These are phyloP conservation scores for Drosophila lacertosa DNA, from an alignment of 1,140 invertebrate genomes.

Conservation along the genomic window DNA sequence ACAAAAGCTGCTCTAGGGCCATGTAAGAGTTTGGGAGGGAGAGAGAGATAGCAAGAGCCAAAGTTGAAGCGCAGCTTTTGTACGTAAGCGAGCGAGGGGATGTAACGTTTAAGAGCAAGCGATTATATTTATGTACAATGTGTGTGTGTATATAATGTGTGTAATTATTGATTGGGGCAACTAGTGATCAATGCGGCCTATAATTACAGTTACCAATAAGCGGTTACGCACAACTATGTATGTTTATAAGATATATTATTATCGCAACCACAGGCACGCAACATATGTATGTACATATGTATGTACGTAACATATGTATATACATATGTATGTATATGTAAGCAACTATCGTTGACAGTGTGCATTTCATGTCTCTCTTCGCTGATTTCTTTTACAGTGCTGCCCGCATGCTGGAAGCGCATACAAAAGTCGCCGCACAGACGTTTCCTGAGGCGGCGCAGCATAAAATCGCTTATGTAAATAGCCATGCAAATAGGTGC, in stretches of 20 bases:
- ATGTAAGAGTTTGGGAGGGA: background rate
- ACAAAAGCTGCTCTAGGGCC: conserved; percentile 1
- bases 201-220: conserved; percentile 41
- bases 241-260: background rate
- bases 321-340: background rate
- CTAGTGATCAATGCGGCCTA: conserved; percentile 31
- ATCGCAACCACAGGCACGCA: too few relatives aligned
- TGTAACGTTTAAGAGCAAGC: conserved; percentile 21
- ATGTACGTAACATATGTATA: too few relatives aligned
- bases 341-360: conserved; percentile 19
- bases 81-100: conserved; percentile 2
- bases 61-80: conserved; percentile 36
- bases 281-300: conserved; percentile 3
- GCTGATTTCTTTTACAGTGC: background rate
- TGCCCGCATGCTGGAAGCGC: conserved; percentile 37
- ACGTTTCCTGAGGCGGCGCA: conserved; percentile 47
- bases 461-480: conserved; percentile 80
- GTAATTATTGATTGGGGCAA: conserved; percentile 32
- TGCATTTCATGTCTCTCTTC: conserved; percentile 11
- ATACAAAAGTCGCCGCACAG: conserved; percentile 41
- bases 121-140: conserved; percentile 25
- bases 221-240: conserved; percentile 15
- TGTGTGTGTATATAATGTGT: conserved; percentile 1
- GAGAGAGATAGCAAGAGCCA: conserved; percentile 15
- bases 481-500: too few relatives aligned